phyloP scores from a whole-genome alignment of 2,888 invertebrate genomes.

The Pyrgus malvae region DNA sequence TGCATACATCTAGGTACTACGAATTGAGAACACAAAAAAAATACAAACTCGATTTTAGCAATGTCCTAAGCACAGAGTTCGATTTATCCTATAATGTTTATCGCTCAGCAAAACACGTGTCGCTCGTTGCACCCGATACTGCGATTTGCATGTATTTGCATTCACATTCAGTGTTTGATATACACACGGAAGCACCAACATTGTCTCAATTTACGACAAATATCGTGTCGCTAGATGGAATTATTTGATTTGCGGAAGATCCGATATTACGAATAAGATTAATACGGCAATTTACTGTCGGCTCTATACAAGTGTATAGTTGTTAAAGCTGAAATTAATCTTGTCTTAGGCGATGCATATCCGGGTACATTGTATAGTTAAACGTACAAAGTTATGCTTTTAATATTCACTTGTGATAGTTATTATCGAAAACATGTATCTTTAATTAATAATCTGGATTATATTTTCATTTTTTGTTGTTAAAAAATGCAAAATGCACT shows the following conservation, averaged over 20 bases:
- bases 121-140: conserved; percentile 24
- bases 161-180: conserved; percentile 11
- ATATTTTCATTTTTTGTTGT: no score
- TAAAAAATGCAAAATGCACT: no score
- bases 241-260: conserved; percentile 2
- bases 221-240: neutral
- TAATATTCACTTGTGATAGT: no score
- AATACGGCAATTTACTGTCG: neutral
- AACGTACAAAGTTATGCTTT: no score
- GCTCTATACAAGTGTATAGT: neutral
- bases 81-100: neutral
- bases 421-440: no score
- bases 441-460: no score
- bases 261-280: neutral
- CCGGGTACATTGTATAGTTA: no score
- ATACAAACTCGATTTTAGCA: no score
- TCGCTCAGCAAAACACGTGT: neutral
- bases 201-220: neutral
- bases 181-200: conserved; percentile 3
- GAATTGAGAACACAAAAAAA: no score
- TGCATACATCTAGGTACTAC: no score
- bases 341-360: no score
- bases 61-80: neutral
- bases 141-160: conserved; percentile 35
- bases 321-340: no score